Evolutionary conservation across 2,113 vertebrate species (phyloP), one percentile per base, ranked within the genome.

Genomic region (Cinclus cinclus): DNA sequence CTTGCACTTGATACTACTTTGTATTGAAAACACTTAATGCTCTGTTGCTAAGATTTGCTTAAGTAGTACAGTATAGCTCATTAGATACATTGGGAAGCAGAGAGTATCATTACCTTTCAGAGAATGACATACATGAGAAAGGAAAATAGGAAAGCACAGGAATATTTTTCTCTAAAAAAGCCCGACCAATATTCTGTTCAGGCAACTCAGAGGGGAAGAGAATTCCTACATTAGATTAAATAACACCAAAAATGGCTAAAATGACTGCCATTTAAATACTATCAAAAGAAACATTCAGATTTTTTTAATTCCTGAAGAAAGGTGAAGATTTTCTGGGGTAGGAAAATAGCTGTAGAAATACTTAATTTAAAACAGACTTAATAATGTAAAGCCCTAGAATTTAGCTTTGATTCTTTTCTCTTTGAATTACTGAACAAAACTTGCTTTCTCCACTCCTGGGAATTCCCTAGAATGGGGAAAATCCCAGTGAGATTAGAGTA

Each of bases 381-480:
- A 69, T 53, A 81, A 78, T 19, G 8, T 35, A 68, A 77, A 78
- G 28, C 30, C 13, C 37, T 69, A 68, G 23, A 84, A 75, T 49
- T 56, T 37, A 52, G 62, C 46, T 94, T 93, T 93, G 49, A 88
- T 67, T 94, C 56, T 81, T 17, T 60, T 89, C 25, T 79, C 53
- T 82, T 62, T 92, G 82, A 95, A 78, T 87, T 46, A 84, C 23
- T 56, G 25, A 87, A 81, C 13, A 79, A 70, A 71, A 71, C 14
- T 31, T 6, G 1, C 44, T 52, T 91, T 80, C 71, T 91, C 11
- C 24, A 50, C 42, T 77, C 10, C 68, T 70, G 93, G 85, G 92
- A 96, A 95, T 78, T 92, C 87, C 92, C 85, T 73, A 63, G 35
- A 80, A 86, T 1, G 4, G 71, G 92, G 95, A 90, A 94, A 95